phyloP scores from a whole-genome alignment of 2,797 vertebrate species.

The Eulemur rubriventer region DNA sequence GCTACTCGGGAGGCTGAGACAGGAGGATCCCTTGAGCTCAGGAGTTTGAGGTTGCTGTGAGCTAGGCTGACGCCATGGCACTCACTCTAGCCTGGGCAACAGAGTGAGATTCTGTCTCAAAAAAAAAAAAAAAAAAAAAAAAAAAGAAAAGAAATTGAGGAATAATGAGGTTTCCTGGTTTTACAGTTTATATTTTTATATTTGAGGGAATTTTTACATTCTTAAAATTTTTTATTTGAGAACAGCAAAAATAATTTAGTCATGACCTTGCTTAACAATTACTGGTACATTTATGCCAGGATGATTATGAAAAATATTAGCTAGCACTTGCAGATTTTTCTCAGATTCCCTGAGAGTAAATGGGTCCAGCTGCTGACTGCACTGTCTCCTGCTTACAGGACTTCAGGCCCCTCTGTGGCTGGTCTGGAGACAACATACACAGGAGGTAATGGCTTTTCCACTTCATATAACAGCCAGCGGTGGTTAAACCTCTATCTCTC shows the following conservation, averaged over 20 bases:
- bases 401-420: slow-evolving; percentile 96
- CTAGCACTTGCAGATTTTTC: slow-evolving; percentile 12
- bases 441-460: slow-evolving; percentile 98
- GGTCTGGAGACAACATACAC: slow-evolving; percentile 98
- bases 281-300: background rate
- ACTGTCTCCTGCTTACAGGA: slow-evolving; percentile 85
- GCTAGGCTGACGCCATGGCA: no score
- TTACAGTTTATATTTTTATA: background rate
- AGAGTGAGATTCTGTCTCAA: no score
- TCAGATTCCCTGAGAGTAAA: slow-evolving; percentile 18
- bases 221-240: slow-evolving; percentile 31
- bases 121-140: no score
- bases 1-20: no score
- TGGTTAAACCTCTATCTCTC: slow-evolving; percentile 99
- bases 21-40: no score
- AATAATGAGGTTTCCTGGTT: background rate
- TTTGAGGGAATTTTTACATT: background rate
- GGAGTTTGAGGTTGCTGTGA: no score
- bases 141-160: background rate
- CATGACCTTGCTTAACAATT: background rate
- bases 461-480: slow-evolving; percentile 98
- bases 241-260: background rate
- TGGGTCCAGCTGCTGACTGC: background rate
- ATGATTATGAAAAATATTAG: background rate
- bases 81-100: no score